A percentile compares a stretch with the other conserved stretches of the same genome.
Evolutionary conservation across 37 sponge, comb jelly and placozoan species (phyloP).

Genomic region (Petrosia ficiformis): DNA sequence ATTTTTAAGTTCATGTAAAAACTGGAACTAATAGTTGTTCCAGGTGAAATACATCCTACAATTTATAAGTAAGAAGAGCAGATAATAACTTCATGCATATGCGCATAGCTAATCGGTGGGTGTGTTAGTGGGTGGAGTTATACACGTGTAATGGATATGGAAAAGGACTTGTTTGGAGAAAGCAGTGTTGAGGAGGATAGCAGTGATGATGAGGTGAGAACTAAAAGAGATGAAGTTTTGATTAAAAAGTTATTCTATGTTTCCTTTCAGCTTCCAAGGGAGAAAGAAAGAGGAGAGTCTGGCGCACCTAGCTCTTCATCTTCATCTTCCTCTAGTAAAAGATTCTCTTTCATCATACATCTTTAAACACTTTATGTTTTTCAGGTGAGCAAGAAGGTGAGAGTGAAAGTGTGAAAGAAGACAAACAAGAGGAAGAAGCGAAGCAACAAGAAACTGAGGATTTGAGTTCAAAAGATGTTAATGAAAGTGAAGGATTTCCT

Average conservation of each 20-base stretch:
- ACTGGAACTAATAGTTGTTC: too few species aligned
- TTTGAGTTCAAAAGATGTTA: too few species aligned
- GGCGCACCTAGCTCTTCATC: background rate
- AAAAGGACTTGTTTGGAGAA: constrained; percentile 18
- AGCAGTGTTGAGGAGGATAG: constrained; percentile 43
- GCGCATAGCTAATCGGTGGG: too few species aligned
- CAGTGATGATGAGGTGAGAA: constrained; percentile 10
- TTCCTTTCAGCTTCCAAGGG: constrained; percentile 1
- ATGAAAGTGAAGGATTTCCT: too few species aligned
- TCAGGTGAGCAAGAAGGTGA: background rate
- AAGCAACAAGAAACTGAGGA: too few species aligned
- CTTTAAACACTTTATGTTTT: background rate
- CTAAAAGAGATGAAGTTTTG: background rate
- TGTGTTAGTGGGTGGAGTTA: background rate
- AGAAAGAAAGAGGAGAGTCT: background rate
- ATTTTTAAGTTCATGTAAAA: too few species aligned
- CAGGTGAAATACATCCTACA: too few species aligned
- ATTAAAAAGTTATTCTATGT: background rate
- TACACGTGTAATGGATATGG: constrained; percentile 3
- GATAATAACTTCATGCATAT: too few species aligned
- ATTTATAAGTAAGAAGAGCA: too few species aligned
- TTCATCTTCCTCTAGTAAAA: constrained; percentile 27
- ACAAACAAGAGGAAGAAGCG: background rate
- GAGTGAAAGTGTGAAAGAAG: background rate
- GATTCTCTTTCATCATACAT: constrained; percentile 10